Conservation (phyloP, 1,140 invertebrate species). For the Calliopsis andreniformis region DNA sequence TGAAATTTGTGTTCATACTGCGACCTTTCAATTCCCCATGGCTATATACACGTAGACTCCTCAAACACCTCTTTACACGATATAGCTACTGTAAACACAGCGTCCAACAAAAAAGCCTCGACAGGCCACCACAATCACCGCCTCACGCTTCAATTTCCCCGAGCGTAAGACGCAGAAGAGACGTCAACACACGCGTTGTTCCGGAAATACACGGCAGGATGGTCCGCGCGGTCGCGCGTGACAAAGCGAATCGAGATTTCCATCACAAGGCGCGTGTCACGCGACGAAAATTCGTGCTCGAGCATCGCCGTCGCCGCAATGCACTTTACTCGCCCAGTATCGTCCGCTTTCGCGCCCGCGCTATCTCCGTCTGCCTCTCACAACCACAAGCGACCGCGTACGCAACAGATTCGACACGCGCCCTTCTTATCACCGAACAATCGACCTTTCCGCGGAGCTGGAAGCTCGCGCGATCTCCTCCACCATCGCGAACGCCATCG, state of each 20-base stretch:
- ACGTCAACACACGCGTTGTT: constrained; percentile 6
- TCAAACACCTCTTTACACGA: too few relatives aligned
- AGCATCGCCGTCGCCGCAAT: not conserved
- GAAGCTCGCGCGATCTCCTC: not conserved
- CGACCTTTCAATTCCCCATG: too few relatives aligned
- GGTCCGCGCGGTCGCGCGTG: not conserved
- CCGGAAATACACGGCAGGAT: constrained; percentile 28
- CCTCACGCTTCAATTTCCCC: constrained; percentile 2
- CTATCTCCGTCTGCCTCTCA: not conserved
- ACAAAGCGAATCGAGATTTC: constrained; percentile 43
- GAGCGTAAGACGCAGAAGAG: constrained; percentile 6
- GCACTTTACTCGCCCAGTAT: constrained; percentile 14
- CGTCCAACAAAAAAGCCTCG: too few relatives aligned
- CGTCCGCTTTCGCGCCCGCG: not conserved
- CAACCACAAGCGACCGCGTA: not conserved
- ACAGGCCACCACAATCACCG: too few relatives aligned
- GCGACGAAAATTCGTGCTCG: constrained; percentile 8
- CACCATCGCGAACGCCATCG: not conserved
- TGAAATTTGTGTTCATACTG: too few relatives aligned
- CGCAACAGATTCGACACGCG: constrained; percentile 18
- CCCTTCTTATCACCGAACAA: constrained; percentile 17
- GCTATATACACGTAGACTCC: too few relatives aligned
- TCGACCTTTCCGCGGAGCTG: not conserved
- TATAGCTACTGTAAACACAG: too few relatives aligned
- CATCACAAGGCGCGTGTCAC: constrained; percentile 41